Evolutionary conservation across 1,140 invertebrate genomes (phyloP), one percentile per base, ranked within the genome.

Genomic region (Orius laevigatus): DNA sequence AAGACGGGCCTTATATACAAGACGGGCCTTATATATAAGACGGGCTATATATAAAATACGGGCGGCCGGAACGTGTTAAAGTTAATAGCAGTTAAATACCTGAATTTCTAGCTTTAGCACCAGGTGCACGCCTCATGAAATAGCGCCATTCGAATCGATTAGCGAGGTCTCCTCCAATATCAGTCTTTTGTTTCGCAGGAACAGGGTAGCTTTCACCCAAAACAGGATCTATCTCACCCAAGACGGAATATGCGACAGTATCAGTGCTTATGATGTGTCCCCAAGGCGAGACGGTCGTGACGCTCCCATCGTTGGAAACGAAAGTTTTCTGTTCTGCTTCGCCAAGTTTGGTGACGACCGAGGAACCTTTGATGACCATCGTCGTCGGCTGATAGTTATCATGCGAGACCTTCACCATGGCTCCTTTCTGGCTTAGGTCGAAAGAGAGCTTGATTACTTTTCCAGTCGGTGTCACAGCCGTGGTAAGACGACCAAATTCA

Each of bases 131-230:
- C 36, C 81, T 63, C 15, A 86, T 66, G 63, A 88, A 89, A 62
- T 94, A 96, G 35, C 88, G 72, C 91, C 92, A 96, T 66, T 95
- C 90, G 53, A 96, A 86, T 50, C 87, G 72, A 60, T 95, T 95
- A 1, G 90, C 84, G 16, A 93, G 66, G 59, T 93, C 88, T 0
- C 85, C 84, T 11, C 82, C 83, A 19, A 92, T 79, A 64, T 90
- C 85, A 0, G 81, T 87, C 54, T 79, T 76, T 61, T 93, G 87
- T 60, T 88, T 88, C 1, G 84, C 83, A 2, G 88, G 86, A 1
- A 92, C 81, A 0, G 88, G 88, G 59, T 91, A 90, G 55, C 82
- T 88, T 62, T 91, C 85, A 1, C 82, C 84, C 1, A 90, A 59
- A 2, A 88, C 70, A 2, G 84, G 81, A 58, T 85, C 82, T 36